Conservation (phyloP, 2,888 invertebrate genomes). For the Beris morrisii region DNA sequence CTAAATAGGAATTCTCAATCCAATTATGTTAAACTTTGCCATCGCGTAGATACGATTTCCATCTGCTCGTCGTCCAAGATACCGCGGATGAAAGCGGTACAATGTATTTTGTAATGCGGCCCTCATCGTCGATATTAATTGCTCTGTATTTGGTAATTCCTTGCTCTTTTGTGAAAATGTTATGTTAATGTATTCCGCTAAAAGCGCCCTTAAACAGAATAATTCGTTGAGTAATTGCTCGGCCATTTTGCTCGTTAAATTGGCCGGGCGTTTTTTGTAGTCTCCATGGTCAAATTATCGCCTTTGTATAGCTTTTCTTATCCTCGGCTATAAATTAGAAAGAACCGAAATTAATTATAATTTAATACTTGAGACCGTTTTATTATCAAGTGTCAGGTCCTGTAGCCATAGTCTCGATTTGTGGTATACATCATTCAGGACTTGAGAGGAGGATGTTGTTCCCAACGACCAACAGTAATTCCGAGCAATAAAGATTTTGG, state of each 20-base stretch:
- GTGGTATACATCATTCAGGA: not conserved
- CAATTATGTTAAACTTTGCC: constrained; percentile 25
- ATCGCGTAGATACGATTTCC: constrained; percentile 4
- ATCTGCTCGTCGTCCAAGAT: constrained; percentile 10
- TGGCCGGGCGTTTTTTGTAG: constrained; percentile 11
- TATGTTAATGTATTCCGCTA: constrained; percentile 34
- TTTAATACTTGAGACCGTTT: constrained; percentile 30
- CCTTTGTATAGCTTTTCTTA: constrained; percentile 25
- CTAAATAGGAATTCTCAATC: constrained; percentile 28
- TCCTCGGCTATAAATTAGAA: constrained; percentile 25
- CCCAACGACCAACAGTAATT: not conserved
- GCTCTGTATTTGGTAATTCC: constrained; percentile 17
- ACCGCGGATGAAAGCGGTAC: not conserved
- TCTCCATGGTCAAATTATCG: constrained; percentile 9
- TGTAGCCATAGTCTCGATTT: constrained; percentile 10
- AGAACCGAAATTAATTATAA: constrained; percentile 30
- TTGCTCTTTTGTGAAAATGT: constrained; percentile 20
- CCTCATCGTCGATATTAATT: constrained; percentile 27
- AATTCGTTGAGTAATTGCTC: constrained; percentile 26
- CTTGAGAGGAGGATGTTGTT: not conserved
- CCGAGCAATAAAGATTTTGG: too few species aligned
- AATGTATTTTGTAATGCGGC: constrained; percentile 5
- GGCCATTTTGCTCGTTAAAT: not conserved
- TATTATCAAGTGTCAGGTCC: constrained; percentile 17
- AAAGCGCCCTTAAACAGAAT: constrained; percentile 30